These are phyloP conservation scores for Lepidothrix coronata DNA, from an alignment of 2,113 vertebrate species.

Conservation along the genomic window DNA sequence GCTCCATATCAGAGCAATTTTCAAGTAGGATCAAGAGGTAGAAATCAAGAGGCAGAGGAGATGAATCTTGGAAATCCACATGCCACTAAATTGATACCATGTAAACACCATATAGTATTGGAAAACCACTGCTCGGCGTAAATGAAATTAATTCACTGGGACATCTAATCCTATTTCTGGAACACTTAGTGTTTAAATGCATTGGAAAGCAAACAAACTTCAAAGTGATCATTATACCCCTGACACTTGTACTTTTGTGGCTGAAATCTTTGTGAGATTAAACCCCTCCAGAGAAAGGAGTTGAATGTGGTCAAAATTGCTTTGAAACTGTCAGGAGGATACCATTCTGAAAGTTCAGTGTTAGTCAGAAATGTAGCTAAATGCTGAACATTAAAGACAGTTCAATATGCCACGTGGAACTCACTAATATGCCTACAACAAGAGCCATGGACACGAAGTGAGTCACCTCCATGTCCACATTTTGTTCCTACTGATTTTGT, in stretches of 20 bases:
- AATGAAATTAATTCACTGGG: slow-evolving; percentile 83
- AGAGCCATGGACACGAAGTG: background rate
- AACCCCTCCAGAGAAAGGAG: slow-evolving; percentile 75
- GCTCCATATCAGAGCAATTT: slow-evolving; percentile 33
- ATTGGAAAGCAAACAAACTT: slow-evolving; percentile 84
- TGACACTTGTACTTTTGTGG: slow-evolving; percentile 79
- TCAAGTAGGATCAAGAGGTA: slow-evolving; percentile 63
- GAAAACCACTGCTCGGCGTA: slow-evolving; percentile 82
- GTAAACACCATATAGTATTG: slow-evolving; percentile 75
- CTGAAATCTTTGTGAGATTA: slow-evolving; percentile 85
- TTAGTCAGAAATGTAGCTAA: slow-evolving; percentile 49
- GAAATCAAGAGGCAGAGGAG: slow-evolving; percentile 62
- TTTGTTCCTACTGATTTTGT: background rate
- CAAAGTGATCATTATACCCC: slow-evolving; percentile 85
- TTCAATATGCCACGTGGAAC: background rate
- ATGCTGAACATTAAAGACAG: slow-evolving; percentile 14
- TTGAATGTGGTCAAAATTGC: slow-evolving; percentile 74
- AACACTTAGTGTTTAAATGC: slow-evolving; percentile 81
- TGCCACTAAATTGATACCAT: slow-evolving; percentile 77
- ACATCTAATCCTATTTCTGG: slow-evolving; percentile 85
- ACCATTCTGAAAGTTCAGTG: slow-evolving; percentile 58
- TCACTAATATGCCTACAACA: background rate
- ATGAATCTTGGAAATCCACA: slow-evolving; percentile 77
- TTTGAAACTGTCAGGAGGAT: slow-evolving; percentile 75
- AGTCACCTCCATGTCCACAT: background rate